Evolutionary conservation across 2,888 invertebrate species (phyloP).

Genomic region (Endomychus coccineus): DNA sequence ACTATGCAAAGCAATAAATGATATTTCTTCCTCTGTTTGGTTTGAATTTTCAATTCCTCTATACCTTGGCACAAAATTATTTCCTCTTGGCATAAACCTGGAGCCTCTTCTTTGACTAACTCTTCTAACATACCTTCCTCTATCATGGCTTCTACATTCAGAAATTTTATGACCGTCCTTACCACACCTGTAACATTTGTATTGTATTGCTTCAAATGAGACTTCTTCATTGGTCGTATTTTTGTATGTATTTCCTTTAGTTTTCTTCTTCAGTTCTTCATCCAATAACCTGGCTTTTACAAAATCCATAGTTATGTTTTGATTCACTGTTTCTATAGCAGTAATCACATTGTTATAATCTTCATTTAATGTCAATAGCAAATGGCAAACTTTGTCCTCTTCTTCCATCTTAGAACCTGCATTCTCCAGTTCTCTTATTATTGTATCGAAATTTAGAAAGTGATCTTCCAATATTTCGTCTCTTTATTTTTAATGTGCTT

Average conservation of each 20-base stretch:
- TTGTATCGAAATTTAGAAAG: conserved; percentile 24
- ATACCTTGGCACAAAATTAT: not conserved
- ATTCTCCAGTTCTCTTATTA: conserved; percentile 23
- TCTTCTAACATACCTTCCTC: conserved; percentile 4
- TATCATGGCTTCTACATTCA: conserved; percentile 10
- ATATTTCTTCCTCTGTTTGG: conserved; percentile 6
- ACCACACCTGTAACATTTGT: conserved; percentile 13
- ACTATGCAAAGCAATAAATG: conserved; percentile 6
- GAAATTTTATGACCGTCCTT: conserved; percentile 10
- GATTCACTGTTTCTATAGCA: conserved; percentile 24
- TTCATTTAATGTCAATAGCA: conserved; percentile 20
- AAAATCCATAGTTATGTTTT: conserved; percentile 23
- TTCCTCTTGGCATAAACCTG: no score
- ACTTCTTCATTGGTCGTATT: conserved; percentile 15
- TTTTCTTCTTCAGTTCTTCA: conserved; percentile 21
- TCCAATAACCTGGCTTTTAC: conserved; percentile 22
- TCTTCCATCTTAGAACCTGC: conserved; percentile 23
- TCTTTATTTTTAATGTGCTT: conserved; percentile 20
- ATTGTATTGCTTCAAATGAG: conserved; percentile 8
- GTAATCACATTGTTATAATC: conserved; percentile 24
- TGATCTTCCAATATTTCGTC: conserved; percentile 23
- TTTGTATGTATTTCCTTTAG: conserved; percentile 8
- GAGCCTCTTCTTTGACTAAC: conserved; percentile 4
- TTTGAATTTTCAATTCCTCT: conserved; percentile 1
- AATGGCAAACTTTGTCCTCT: conserved; percentile 24